These are phyloP conservation scores for Lutraria rhynchaena DNA, from an alignment of 1,140 invertebrate genomes.

Conservation along the genomic window DNA sequence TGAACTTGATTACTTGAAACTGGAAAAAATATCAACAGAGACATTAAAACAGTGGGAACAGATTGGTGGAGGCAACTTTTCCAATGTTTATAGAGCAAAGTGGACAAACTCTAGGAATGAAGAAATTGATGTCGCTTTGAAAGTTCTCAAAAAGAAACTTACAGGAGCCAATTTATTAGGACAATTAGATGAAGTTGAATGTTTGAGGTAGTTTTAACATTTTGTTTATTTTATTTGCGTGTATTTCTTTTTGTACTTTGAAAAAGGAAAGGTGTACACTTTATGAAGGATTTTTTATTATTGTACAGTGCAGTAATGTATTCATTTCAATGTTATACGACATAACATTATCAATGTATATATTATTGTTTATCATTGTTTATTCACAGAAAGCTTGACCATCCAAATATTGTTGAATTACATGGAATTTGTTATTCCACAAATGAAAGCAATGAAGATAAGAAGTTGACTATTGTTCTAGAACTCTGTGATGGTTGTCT, in stretches of 20 bases:
- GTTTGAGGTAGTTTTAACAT: conserved; percentile 27
- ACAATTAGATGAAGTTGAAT: conserved; percentile 60
- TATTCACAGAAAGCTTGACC: conserved; percentile 15
- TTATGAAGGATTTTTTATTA: too few species aligned
- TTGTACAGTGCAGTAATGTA: too few species aligned
- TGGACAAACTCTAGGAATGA: conserved; percentile 6
- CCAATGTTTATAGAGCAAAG: conserved; percentile 50
- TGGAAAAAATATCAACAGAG: conserved; percentile 17
- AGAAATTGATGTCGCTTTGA: conserved; percentile 51
- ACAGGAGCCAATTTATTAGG: conserved; percentile 32
- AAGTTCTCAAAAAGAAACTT: conserved; percentile 42
- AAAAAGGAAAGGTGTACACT: too few species aligned
- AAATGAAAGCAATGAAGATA: neutral
- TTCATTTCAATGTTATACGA: too few species aligned
- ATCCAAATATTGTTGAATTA: conserved; percentile 42
- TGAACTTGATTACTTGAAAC: conserved; percentile 54
- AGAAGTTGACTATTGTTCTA: conserved; percentile 24
- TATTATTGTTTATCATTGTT: neutral
- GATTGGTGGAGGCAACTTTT: conserved; percentile 59
- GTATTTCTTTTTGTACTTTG: too few species aligned
- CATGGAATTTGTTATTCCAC: conserved; percentile 26
- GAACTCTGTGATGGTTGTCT: conserved; percentile 28
- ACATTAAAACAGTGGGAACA: conserved; percentile 25
- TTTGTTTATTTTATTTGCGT: too few species aligned
- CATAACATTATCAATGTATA: too few species aligned